Evolutionary conservation across 2,113 vertebrate species (phyloP).

Genomic region (Neofelis nebulosa): DNA sequence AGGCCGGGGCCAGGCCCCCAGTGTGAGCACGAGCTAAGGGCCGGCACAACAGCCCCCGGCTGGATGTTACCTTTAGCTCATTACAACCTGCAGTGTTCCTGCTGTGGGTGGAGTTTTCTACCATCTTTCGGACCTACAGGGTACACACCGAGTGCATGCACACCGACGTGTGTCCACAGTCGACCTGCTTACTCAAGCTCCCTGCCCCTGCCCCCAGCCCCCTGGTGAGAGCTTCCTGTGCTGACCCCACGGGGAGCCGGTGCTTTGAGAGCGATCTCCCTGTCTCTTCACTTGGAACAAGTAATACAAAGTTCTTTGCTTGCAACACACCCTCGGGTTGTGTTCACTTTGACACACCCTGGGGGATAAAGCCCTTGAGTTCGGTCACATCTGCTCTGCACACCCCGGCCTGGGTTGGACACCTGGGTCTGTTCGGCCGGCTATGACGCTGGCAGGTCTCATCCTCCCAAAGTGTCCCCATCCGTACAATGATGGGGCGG

Average conservation of each 20-base stretch:
- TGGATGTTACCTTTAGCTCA: neutral
- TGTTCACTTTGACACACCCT: accelerated
- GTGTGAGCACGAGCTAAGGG: neutral
- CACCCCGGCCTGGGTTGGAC: neutral
- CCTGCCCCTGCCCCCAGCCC: no score
- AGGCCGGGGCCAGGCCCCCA: neutral
- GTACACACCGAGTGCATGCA: neutral
- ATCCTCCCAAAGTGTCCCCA: neutral
- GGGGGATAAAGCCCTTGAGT: neutral
- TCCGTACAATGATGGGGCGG: accelerated
- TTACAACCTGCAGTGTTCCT: neutral
- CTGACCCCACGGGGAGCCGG: accelerated
- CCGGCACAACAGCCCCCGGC: neutral
- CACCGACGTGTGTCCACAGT: no score
- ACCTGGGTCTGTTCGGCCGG: neutral
- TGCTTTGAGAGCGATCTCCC: neutral
- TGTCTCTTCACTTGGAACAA: neutral
- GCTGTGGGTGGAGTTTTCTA: neutral
- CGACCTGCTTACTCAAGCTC: neutral
- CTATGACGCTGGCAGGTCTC: neutral
- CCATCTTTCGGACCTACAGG: neutral
- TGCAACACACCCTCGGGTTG: neutral
- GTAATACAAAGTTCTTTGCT: neutral
- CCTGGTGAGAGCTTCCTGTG: neutral
- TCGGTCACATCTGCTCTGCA: neutral